Evolutionary conservation across 2,888 invertebrate genomes (phyloP).

Genomic region (Falcaria lacertinaria): DNA sequence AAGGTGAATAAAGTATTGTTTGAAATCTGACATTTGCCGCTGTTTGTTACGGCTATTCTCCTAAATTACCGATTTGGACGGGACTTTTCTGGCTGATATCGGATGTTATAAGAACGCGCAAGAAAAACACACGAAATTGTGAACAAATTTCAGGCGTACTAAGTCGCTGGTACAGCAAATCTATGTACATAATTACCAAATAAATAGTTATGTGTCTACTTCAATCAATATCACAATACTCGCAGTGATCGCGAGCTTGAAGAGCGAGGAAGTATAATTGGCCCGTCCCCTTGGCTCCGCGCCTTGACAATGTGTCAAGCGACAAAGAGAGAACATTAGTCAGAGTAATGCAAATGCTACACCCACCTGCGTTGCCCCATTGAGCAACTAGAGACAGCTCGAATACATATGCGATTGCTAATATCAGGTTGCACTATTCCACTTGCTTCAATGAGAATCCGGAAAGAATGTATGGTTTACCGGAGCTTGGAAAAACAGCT

Average conservation of each 20-base stretch:
- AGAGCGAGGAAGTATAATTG: slow-evolving; percentile 42
- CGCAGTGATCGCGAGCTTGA: slow-evolving; percentile 2
- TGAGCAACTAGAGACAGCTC: slow-evolving; percentile 15
- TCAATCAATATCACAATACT: neutral
- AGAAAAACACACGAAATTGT: no score
- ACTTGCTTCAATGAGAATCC: neutral
- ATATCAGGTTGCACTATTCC: neutral
- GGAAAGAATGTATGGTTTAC: neutral
- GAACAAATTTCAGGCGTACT: no score
- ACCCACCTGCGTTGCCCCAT: slow-evolving; percentile 44
- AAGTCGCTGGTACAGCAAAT: no score
- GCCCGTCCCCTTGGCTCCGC: slow-evolving; percentile 47
- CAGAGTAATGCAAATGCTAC: slow-evolving; percentile 50
- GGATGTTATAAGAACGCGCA: no score
- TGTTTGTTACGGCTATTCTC: no score
- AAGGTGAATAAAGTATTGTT: no score
- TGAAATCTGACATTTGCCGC: no score
- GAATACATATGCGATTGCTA: slow-evolving; percentile 3
- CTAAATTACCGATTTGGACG: no score
- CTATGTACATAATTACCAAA: no score
- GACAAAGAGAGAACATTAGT: slow-evolving; percentile 53
- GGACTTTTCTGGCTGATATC: no score
- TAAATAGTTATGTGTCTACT: neutral
- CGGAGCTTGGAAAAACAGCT: neutral
- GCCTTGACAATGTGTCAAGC: slow-evolving; percentile 65